Conservation (phyloP, 2,797 vertebrate genomes). For the Smutsia temminckii region DNA sequence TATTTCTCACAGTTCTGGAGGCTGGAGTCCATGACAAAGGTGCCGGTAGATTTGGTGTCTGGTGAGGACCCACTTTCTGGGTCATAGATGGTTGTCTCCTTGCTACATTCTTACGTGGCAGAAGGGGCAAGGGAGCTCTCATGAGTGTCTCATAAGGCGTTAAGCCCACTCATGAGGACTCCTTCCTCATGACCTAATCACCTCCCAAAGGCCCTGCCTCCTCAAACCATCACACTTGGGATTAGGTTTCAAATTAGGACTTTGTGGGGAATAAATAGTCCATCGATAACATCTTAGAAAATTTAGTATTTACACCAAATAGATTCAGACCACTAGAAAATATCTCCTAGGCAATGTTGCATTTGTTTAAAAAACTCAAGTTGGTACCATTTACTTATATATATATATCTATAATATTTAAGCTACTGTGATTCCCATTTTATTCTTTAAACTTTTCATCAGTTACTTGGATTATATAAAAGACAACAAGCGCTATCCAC, state of each 20-base stretch:
- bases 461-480: neutral
- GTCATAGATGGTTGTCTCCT: neutral
- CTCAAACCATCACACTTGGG: neutral
- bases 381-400: neutral
- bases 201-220: neutral
- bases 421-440: neutral
- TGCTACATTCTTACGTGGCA: neutral
- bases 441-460: neutral
- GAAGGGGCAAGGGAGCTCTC: neutral
- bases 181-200: neutral
- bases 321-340: neutral
- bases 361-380: neutral
- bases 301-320: constrained; percentile 9
- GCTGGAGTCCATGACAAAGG: neutral
- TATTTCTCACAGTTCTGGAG: neutral
- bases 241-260: neutral
- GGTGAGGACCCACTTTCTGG: neutral
- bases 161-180: neutral
- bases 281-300: neutral
- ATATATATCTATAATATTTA: neutral
- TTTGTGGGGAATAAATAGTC: neutral
- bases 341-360: neutral
- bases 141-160: neutral
- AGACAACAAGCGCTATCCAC: neutral
- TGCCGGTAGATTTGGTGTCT: neutral